Evolutionary conservation across 1,140 invertebrate genomes (phyloP).

Genomic region (Drosophila suzukii): DNA sequence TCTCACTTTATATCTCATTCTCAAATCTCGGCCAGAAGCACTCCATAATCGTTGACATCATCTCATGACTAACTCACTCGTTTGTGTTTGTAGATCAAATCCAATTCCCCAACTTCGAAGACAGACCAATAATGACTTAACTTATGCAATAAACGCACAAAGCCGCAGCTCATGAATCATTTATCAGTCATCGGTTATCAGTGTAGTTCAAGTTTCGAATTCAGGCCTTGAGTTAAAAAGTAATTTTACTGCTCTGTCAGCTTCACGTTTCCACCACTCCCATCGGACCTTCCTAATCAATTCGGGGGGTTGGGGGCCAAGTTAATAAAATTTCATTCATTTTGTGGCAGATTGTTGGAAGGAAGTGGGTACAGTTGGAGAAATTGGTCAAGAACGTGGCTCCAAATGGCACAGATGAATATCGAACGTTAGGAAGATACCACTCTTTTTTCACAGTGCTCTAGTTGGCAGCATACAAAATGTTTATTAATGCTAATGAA

Average conservation of each 20-base stretch:
- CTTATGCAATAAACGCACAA: conserved; percentile 44
- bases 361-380: conserved; percentile 4
- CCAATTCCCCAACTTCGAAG: conserved; percentile 16
- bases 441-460: conserved; percentile 20
- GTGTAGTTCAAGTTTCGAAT: conserved; percentile 43
- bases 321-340: conserved; percentile 54
- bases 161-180: conserved; percentile 44
- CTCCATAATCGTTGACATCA: conserved; percentile 39
- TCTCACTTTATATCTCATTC: not conserved
- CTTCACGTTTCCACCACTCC: conserved; percentile 17
- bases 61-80: conserved; percentile 37
- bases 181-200: conserved; percentile 43
- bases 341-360: conserved; percentile 32
- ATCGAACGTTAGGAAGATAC: too few relatives aligned
- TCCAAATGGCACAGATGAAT: not conserved
- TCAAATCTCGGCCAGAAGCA: not conserved
- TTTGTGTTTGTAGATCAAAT: conserved; percentile 31
- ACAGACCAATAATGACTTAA: conserved; percentile 37
- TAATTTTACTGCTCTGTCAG: conserved; percentile 46
- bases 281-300: conserved; percentile 42
- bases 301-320: conserved; percentile 12
- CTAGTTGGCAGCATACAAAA: conserved; percentile 50
- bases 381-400: not conserved
- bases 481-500: conserved; percentile 68
- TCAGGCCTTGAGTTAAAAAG: conserved; percentile 41